phyloP scores from a whole-genome alignment of 2,797 vertebrate species.

The Liasis olivaceus region DNA sequence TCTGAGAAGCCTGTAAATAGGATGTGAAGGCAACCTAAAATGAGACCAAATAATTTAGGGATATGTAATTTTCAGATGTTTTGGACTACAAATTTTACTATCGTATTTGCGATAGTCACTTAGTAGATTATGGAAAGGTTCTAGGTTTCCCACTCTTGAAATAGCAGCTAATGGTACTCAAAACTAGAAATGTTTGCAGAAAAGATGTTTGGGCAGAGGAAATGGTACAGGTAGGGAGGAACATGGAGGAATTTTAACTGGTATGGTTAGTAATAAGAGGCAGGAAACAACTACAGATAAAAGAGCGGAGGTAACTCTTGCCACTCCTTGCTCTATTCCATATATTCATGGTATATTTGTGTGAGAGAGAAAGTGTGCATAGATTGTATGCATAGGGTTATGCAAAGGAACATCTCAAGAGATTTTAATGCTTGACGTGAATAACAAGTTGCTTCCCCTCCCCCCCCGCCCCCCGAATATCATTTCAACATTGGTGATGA shows the following conservation, averaged over 20 bases:
- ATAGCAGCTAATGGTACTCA: background rate
- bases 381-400: accelerated
- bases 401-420: background rate
- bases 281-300: background rate
- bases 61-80: background rate
- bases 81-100: background rate
- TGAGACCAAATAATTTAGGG: background rate
- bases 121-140: background rate
- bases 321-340: background rate
- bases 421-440: background rate
- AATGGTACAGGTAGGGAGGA: background rate
- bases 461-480: background rate
- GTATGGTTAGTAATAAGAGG: background rate
- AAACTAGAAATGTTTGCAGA: background rate
- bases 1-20: background rate
- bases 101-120: background rate
- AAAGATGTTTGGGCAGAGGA: background rate
- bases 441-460: background rate
- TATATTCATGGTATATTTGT: background rate
- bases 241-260: background rate
- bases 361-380: background rate
- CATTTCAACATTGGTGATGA: background rate
- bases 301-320: background rate
- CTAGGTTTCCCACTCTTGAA: background rate
- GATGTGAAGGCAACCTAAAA: background rate